Conservation (phyloP, 2,797 vertebrate species). For the Macropodus opercularis region DNA sequence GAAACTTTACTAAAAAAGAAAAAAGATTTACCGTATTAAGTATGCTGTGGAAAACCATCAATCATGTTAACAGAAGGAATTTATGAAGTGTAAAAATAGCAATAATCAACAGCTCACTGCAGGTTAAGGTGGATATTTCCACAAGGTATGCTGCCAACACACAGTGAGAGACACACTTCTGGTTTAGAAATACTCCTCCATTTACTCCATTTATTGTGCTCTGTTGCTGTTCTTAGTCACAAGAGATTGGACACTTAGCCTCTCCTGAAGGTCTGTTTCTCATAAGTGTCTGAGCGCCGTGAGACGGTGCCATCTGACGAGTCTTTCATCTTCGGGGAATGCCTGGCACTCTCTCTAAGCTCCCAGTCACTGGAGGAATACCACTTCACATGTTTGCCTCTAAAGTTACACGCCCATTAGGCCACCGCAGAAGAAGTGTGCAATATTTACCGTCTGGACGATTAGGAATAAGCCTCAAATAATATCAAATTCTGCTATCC, state of each 20-base stretch:
- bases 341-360: constrained; percentile 67
- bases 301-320: constrained; percentile 75
- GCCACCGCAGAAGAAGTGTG: constrained; percentile 76
- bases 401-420: constrained; percentile 80
- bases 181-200: constrained; percentile 63
- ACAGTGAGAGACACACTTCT: constrained; percentile 33
- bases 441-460: constrained; percentile 79
- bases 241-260: constrained; percentile 76
- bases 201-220: constrained; percentile 68
- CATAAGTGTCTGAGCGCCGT: constrained; percentile 72
- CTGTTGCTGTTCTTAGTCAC: constrained; percentile 72
- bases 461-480: constrained; percentile 78
- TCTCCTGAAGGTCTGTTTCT: constrained; percentile 77
- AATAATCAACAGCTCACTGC: constrained; percentile 55
- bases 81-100: constrained; percentile 72
- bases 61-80: constrained; percentile 60
- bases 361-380: constrained; percentile 71
- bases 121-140: constrained; percentile 55
- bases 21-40: constrained; percentile 18
- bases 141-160: constrained; percentile 49
- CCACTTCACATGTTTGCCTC: constrained; percentile 80
- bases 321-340: constrained; percentile 79
- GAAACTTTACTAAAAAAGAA: constrained; percentile 43
- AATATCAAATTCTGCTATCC: constrained; percentile 75
- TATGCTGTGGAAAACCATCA: constrained; percentile 55